These are phyloP conservation scores for Philaethria dido DNA, from an alignment of 2,888 invertebrate species.

Conservation along the genomic window DNA sequence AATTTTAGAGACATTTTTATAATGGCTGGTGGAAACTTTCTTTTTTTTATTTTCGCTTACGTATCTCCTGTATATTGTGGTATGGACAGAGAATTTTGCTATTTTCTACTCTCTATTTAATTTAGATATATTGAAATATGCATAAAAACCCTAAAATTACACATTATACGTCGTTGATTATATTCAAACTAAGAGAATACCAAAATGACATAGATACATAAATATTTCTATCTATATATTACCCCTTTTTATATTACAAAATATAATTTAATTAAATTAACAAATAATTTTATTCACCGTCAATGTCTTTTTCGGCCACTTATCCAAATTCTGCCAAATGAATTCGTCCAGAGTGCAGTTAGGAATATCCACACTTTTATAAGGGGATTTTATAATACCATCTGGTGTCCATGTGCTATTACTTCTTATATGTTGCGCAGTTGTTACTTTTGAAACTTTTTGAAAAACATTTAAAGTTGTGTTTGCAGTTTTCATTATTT, in stretches of 20 bases:
- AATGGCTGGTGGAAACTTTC: no score
- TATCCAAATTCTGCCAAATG: slow-evolving; percentile 85
- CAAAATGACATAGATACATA: no score
- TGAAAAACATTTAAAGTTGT: slow-evolving; percentile 50
- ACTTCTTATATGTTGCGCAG: slow-evolving; percentile 51
- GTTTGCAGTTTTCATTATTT: slow-evolving; percentile 55
- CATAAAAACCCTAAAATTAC: no score
- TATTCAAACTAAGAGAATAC: no score
- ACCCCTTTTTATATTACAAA: no score
- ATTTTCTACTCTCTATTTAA: neutral
- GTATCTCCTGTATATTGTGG: no score
- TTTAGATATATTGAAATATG: no score
- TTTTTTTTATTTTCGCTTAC: no score
- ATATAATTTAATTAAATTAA: neutral
- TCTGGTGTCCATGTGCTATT: slow-evolving; percentile 68
- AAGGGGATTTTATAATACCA: slow-evolving; percentile 75
- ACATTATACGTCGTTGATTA: no score
- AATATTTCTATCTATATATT: neutral
- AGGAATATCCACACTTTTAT: slow-evolving; percentile 75
- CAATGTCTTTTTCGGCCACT: slow-evolving; percentile 86
- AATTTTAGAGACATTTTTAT: no score
- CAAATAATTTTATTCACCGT: slow-evolving; percentile 78
- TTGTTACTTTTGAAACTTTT: slow-evolving; percentile 42
- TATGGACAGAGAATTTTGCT: no score
- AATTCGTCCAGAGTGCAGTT: slow-evolving; percentile 84